Conservation (phyloP, 2,113 vertebrate species). For the Trematocara macrostoma region DNA sequence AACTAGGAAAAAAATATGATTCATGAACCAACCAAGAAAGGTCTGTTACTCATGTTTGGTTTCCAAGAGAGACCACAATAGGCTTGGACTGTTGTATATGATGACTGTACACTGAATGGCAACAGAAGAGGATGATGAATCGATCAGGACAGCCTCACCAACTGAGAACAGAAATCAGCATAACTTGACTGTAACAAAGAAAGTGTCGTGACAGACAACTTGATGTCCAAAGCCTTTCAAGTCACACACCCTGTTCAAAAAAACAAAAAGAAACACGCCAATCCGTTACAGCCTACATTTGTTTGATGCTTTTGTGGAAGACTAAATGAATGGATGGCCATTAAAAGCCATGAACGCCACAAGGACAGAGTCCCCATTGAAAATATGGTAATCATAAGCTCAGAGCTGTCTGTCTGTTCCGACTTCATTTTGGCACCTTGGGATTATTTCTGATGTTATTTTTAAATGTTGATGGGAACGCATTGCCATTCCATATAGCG, state of each 20-base stretch:
- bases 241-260: background rate
- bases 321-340: constrained; percentile 6
- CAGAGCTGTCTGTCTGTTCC: background rate
- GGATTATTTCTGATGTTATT: background rate
- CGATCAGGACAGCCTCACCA: background rate
- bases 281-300: background rate
- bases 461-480: background rate
- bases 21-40: background rate
- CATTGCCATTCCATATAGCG: background rate
- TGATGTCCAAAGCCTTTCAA: constrained; percentile 6
- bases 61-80: background rate
- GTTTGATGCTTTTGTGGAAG: constrained; percentile 13
- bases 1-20: background rate
- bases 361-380: background rate
- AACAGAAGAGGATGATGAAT: background rate
- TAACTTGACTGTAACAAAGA: constrained; percentile 2
- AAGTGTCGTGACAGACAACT: background rate
- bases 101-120: background rate
- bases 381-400: constrained; percentile 22
- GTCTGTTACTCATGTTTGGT: background rate
- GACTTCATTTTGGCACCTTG: background rate
- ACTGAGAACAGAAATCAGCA: background rate
- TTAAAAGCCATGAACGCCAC: background rate
- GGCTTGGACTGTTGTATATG: background rate
- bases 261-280: background rate